Conservation (phyloP, 2,113 vertebrate genomes). For the Psittacara wagleri region DNA sequence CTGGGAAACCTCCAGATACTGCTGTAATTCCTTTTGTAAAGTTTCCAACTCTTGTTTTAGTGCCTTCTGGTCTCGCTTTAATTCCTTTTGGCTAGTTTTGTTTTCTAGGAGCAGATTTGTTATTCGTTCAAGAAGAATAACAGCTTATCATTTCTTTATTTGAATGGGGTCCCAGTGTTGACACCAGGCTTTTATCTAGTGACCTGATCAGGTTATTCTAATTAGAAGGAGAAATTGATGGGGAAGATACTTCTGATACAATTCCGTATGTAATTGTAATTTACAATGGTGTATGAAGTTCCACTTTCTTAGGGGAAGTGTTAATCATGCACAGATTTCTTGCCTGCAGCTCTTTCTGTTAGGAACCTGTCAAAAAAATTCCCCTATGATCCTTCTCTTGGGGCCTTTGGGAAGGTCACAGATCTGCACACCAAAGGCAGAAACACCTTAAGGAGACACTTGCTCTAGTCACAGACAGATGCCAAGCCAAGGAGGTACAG, state of each 20-base stretch:
- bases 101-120: constrained; percentile 6
- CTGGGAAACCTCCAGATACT: constrained; percentile 35
- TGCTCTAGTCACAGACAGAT: not conserved
- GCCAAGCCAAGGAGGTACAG: not conserved
- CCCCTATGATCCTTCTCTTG: not conserved
- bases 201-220: not conserved
- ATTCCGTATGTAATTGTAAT: not conserved
- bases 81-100: constrained; percentile 35
- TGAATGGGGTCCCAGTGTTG: not conserved
- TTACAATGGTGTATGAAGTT: not conserved
- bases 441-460: not conserved
- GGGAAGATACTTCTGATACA: not conserved
- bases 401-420: not conserved
- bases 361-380: not conserved
- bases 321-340: constrained; percentile 23
- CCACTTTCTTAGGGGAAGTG: not conserved
- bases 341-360: not conserved
- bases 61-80: constrained; percentile 18
- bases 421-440: not conserved
- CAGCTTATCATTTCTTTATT: not conserved
- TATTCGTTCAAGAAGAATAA: not conserved
- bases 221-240: not conserved
- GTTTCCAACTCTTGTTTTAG: constrained; percentile 50
- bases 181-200: not conserved
- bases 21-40: constrained; percentile 52